These are phyloP conservation scores for Rhyacichthys aspro DNA, from an alignment of 2,797 vertebrate genomes.

Conservation along the genomic window DNA sequence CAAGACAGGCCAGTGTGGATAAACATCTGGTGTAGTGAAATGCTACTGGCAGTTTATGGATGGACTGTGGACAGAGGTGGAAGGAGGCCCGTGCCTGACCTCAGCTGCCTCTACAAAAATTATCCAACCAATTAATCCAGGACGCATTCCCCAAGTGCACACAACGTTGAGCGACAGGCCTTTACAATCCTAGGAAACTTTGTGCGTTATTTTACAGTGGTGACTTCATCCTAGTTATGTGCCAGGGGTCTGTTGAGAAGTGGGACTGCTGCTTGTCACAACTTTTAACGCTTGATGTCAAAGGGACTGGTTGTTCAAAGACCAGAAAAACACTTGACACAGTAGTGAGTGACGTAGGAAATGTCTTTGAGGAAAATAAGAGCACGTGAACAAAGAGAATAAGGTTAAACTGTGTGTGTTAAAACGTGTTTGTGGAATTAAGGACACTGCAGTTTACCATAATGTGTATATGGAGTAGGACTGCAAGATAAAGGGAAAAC, in stretches of 20 bases:
- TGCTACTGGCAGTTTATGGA: constrained; percentile 43
- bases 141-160: constrained; percentile 68
- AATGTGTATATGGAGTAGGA: too few species aligned
- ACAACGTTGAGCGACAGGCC: constrained; percentile 60
- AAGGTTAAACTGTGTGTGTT: too few species aligned
- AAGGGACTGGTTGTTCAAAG: constrained; percentile 48
- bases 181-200: constrained; percentile 76
- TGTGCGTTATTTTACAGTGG: constrained; percentile 74
- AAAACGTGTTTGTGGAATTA: too few species aligned
- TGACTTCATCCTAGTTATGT: constrained; percentile 72
- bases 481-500: too few species aligned
- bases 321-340: constrained; percentile 10
- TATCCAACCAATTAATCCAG: constrained; percentile 75
- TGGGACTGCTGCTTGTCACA: constrained; percentile 64
- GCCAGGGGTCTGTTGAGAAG: constrained; percentile 60
- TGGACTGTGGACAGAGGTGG: constrained; percentile 51
- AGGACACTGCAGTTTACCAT: too few species aligned
- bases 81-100: constrained; percentile 73
- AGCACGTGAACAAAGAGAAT: too few species aligned
- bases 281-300: constrained; percentile 57
- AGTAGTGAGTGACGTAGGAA: too few species aligned
- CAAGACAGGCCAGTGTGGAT: constrained; percentile 21
- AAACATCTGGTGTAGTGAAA: constrained; percentile 23
- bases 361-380: too few species aligned
- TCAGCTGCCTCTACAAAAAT: constrained; percentile 75